Evolutionary conservation across 2,888 invertebrate genomes (phyloP), one percentile per base, ranked within the genome.

Genomic region (Pyrochroa serraticornis): DNA sequence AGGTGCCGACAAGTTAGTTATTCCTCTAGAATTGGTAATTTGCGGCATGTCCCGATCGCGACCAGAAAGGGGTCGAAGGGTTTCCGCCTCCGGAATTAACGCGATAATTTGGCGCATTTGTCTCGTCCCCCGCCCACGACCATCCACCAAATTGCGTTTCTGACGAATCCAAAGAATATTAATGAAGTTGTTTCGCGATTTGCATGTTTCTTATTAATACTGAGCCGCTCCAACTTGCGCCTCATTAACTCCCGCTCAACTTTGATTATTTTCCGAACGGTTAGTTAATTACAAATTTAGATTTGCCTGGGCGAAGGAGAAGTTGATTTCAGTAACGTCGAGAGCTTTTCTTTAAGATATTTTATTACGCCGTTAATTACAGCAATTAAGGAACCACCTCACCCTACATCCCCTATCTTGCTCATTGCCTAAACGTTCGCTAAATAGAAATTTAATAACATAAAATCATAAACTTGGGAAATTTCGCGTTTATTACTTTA

Each of bases 181-280:
- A 76, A 76, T 73, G 74, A 75, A 75, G 75, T 75, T 76, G 74
- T 75, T 76, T 75, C 72, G 68, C 73, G 76, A 76, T 76, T 77
- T 77, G 73, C 75, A 76, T 75, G 72, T 72, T 74, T 73, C 76
- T 72, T 72, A 72, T 69, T 73, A 71, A 74, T 68, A 68, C 66
- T 68, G 66, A 58, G 64, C 68, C 45, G 58, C 46, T 62, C 64
- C 66, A 74, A 74, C 72, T 74, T 75, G 75, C 67, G 74, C 73
- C 73, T 74, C 75, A 75, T 76, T 77, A 74, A 75, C 69, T 75
- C 66, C 66, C 65, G 66, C 67, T 70, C 66, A 74, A 75, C 74
- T 75, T 76, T 78, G 76, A 76, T 77, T 78, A 77, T 77, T 77
- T 78, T 77, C 75, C 76, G 71, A 77, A 75, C 71, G 73, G 76